These are phyloP conservation scores for Heliconius eleuchia DNA, from an alignment of 1,140 invertebrate genomes.

Conservation along the genomic window DNA sequence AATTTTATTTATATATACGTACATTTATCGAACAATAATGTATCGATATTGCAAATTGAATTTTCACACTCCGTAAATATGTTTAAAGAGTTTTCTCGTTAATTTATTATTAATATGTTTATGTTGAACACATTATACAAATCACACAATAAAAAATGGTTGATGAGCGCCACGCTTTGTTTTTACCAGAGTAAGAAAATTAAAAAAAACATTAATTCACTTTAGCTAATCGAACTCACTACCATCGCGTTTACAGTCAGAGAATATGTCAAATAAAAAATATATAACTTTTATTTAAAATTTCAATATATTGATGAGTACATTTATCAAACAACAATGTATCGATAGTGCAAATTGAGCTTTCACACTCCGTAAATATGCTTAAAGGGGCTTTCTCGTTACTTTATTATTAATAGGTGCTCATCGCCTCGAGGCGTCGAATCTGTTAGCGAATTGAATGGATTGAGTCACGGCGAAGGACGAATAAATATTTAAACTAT, in stretches of 20 bases:
- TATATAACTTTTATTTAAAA: not conserved
- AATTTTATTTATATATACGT: not conserved
- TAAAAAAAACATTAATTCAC: too few species aligned
- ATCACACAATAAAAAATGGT: too few species aligned
- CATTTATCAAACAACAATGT: conserved; percentile 7
- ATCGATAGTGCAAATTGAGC: conserved; percentile 4
- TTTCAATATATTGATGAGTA: not conserved
- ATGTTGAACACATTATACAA: too few species aligned
- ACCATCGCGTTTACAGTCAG: not conserved
- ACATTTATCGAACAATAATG: not conserved
- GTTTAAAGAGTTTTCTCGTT: conserved; percentile 13
- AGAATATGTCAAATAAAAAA: not conserved
- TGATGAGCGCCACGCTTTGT: not conserved
- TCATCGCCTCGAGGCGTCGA: conserved; percentile 13
- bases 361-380: conserved; percentile 1
- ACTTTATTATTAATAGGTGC: conserved; percentile 26
- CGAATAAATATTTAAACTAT: not conserved
- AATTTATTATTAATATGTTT: conserved; percentile 16
- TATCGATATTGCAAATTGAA: not conserved
- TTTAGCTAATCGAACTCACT: not conserved
- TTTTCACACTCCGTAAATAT: not conserved
- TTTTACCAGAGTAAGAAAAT: not conserved
- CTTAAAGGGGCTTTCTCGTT: conserved; percentile 19
- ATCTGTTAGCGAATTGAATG: conserved; percentile 9
- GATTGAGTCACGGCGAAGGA: not conserved